Conservation (phyloP, 2,113 vertebrate genomes). For the Nasalis larvatus region DNA sequence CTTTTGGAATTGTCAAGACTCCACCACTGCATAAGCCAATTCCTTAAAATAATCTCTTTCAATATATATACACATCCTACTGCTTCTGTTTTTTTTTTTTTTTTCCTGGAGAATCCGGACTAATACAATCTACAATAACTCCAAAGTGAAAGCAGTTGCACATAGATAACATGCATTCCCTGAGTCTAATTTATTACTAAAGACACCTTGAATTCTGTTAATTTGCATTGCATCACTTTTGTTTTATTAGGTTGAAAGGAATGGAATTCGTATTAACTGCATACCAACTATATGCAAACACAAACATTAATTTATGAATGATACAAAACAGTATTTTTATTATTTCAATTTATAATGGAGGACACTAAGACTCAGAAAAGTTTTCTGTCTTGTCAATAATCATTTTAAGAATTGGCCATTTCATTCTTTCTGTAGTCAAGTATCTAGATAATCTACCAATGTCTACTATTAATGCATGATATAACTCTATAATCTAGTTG, state of each 20-base stretch:
- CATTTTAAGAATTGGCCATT: not conserved
- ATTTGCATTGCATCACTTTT: not conserved
- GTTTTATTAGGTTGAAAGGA: not conserved
- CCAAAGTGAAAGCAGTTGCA: not conserved
- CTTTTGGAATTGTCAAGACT: not conserved
- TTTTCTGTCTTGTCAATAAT: not conserved
- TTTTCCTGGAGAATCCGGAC: not conserved
- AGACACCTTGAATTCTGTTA: not conserved
- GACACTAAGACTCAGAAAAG: not conserved
- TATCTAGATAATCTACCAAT: not conserved
- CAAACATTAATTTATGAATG: not conserved
- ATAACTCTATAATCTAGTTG: not conserved
- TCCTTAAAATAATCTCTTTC: not conserved
- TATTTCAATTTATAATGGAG: constrained; percentile 8
- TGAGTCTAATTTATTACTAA: not conserved
- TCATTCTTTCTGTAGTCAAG: constrained; percentile 13
- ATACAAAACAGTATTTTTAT: not conserved
- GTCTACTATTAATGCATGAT: not conserved
- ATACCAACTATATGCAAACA: not conserved
- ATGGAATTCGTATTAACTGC: not conserved
- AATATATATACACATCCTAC: not conserved
- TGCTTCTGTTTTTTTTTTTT: not conserved
- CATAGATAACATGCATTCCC: not conserved
- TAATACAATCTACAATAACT: not conserved
- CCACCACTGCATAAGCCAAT: not conserved